phyloP scores from a whole-genome alignment of 2,797 vertebrate species.

The Acanthornis magna region DNA sequence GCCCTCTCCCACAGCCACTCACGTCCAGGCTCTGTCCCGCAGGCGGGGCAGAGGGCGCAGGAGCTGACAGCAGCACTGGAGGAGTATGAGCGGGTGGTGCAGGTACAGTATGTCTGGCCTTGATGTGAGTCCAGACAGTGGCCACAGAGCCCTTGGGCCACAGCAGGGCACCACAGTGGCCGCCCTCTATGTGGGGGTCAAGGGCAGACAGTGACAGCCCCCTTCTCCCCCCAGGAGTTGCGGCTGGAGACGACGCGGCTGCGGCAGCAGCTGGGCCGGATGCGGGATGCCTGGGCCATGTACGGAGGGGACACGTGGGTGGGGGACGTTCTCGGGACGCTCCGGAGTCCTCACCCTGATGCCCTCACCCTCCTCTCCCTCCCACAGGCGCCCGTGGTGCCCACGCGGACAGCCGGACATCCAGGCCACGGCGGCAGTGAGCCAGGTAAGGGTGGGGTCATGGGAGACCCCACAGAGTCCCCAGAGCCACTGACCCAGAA shows the following conservation, averaged over 20 bases:
- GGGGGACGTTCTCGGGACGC: accelerated
- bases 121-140: accelerated
- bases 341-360: accelerated
- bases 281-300: not conserved
- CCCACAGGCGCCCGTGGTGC: not conserved
- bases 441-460: not conserved
- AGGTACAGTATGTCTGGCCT: not conserved
- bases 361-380: not conserved
- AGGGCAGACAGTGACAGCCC: not conserved
- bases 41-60: not conserved
- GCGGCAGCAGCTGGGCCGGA: not conserved
- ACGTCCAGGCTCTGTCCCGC: not conserved
- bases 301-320: accelerated
- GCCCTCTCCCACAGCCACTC: not conserved
- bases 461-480: not conserved
- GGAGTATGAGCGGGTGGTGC: not conserved
- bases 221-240: not conserved
- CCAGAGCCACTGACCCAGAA: not conserved
- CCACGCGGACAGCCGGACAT: accelerated
- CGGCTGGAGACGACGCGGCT: not conserved
- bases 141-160: not conserved
- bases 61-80: not conserved
- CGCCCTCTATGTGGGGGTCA: too few relatives aligned
- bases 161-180: not conserved
- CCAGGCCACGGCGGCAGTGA: accelerated